These are phyloP conservation scores for Lagopus leucura DNA, from an alignment of 2,113 vertebrate genomes.

Conservation along the genomic window DNA sequence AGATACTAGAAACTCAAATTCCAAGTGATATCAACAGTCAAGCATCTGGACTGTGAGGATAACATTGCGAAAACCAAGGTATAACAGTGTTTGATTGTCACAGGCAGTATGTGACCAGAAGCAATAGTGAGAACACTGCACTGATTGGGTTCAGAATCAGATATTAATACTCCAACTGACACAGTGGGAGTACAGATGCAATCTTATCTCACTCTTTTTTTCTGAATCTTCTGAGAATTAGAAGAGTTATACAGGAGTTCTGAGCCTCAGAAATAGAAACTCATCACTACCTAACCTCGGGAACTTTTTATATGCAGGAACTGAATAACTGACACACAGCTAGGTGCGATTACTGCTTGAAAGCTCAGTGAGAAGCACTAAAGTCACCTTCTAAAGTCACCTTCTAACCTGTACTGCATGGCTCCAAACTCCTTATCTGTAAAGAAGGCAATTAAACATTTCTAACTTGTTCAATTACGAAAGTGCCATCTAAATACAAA, in stretches of 20 bases:
- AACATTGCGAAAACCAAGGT: not conserved
- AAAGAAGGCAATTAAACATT: not conserved
- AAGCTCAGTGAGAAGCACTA: not conserved
- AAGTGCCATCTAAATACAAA: not conserved
- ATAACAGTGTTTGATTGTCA: not conserved
- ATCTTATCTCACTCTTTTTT: not conserved
- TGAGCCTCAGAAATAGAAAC: not conserved
- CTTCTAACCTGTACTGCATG: not conserved
- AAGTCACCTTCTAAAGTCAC: not conserved
- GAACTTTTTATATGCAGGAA: not conserved
- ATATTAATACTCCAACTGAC: not conserved
- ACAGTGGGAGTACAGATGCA: not conserved
- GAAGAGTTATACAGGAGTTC: not conserved
- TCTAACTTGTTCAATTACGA: not conserved
- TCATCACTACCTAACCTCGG: not conserved
- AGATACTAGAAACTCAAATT: not conserved
- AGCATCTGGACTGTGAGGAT: not conserved
- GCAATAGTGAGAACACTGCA: not conserved
- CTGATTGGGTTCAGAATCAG: not conserved
- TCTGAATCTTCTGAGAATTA: not conserved
- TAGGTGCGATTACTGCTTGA: not conserved
- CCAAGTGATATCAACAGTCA: not conserved
- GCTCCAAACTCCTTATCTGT: not conserved
- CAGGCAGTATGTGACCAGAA: not conserved
- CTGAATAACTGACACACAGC: not conserved